Base-by-base conservation (phyloP, 2,888 invertebrate species). In the Eledone cirrhosa region DNA sequence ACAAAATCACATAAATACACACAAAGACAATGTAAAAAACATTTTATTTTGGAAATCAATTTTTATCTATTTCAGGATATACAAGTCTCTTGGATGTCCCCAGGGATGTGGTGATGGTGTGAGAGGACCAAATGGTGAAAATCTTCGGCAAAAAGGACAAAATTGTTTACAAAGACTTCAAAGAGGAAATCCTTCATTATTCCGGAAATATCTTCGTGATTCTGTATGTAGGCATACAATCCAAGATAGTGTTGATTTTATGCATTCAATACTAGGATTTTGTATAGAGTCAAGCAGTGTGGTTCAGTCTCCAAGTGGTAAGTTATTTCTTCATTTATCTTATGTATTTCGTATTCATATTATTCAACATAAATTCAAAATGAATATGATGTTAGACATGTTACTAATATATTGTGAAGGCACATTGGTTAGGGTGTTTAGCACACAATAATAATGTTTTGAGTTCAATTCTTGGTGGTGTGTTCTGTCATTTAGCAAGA, bases 201-300 rank as follows among this genome's bases (percentile, higher is more conserved):
- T 95, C 89, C 92, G 93, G 47, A 92, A 91, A 77, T 95, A 93
- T 88, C 90, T 95, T 53, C 94, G 83, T 80, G 94, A 95, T 82
- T 95, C 96, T 92, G 94, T 97, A 0, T 88, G 88, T 31, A 94
- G 87, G 83, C 93, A 93, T 2, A 94, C 95, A 0, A 92, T 98
- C 48, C 92, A 94, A 27, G 96, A 97, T 82, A 93, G 97, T 14
- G 92, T 99, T 79, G 98, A 99, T 88, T 95, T 98, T 88, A 94
- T 99, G 81, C 99, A 99, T 90, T 94, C 98, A 0, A 96, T 97
- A 85, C 94, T 98, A 77, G 98, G 98, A 11, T 99, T 97, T 91
- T 99, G 99, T 91, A 94, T 96, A 59, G 98, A 98, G 91, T 97
- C 97, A 19, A 82, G 83, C 1, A 78, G 83, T 31, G 80, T 85